These are phyloP conservation scores for Nansenia antarctica DNA, from an alignment of 2,113 vertebrate species.

Conservation along the genomic window DNA sequence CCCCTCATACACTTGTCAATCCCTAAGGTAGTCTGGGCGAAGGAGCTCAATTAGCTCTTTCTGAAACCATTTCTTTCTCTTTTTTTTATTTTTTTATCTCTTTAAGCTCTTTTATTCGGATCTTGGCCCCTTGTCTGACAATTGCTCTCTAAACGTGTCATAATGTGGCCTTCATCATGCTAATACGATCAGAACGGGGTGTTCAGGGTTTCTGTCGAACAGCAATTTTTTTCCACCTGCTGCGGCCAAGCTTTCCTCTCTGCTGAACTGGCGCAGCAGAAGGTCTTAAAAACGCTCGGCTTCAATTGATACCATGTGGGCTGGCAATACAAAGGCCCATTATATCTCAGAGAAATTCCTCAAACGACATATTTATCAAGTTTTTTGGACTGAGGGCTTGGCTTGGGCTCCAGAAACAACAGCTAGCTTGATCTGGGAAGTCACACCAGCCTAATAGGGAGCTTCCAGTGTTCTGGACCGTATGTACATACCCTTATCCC, in stretches of 20 bases:
- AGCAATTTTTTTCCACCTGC: constrained; percentile 73
- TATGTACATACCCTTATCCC: neutral
- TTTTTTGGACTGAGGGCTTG: constrained; percentile 54
- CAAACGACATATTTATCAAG: constrained; percentile 62
- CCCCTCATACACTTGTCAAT: neutral
- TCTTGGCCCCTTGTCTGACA: constrained; percentile 79
- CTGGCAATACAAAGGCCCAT: constrained; percentile 65
- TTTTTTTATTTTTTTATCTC: too few relatives aligned
- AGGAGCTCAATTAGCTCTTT: neutral
- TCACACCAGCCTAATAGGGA: constrained; percentile 30
- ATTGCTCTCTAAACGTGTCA: constrained; percentile 78
- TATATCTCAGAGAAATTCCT: constrained; percentile 67
- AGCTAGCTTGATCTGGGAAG: constrained; percentile 23
- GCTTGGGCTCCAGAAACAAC: constrained; percentile 41
- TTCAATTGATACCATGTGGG: constrained; percentile 74
- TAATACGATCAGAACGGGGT: constrained; percentile 83
- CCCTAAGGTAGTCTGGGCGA: neutral
- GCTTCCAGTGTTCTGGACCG: constrained; percentile 16
- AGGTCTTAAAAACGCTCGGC: constrained; percentile 47
- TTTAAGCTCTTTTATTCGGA: constrained; percentile 54
- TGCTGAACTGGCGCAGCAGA: constrained; percentile 7
- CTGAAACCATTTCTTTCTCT: neutral
- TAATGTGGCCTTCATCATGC: constrained; percentile 68
- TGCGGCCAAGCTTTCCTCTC: constrained; percentile 60
- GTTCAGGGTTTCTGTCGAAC: constrained; percentile 77